phyloP scores from a whole-genome alignment of 1,140 invertebrate genomes.

The Marisa cornuarietis region DNA sequence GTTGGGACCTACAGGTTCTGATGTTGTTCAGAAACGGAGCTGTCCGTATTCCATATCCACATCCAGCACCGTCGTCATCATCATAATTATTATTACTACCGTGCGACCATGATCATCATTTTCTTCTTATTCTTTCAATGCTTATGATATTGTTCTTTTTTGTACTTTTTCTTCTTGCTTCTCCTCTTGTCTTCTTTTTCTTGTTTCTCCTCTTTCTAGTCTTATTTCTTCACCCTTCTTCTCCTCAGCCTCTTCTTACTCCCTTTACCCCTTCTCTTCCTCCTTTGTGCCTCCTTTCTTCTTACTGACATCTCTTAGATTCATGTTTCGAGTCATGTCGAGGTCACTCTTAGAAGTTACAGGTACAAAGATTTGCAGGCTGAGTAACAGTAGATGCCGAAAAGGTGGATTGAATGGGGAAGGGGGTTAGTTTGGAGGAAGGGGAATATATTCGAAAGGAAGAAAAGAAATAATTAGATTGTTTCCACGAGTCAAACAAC shows the following conservation, averaged over 20 bases:
- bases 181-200: no score
- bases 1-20: no score
- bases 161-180: not conserved
- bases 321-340: not conserved
- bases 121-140: no score
- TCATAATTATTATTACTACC: no score
- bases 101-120: no score
- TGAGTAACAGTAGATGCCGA: not conserved
- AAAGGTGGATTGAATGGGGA: not conserved
- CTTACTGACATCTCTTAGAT: not conserved
- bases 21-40: no score
- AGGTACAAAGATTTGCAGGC: not conserved
- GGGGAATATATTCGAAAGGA: not conserved
- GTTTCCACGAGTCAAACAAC: no score
- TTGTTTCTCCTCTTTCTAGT: not conserved
- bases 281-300: not conserved
- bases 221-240: not conserved
- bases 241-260: not conserved
- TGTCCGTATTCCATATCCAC: no score
- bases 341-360: not conserved
- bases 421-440: not conserved
- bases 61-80: no score
- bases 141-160: not conserved
- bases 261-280: not conserved
- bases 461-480: no score